Percentiles rank a stretch among this genome's conserved stretches.
Conservation (phyloP, 2,888 invertebrate genomes). For the Cryptus viduatorius region DNA sequence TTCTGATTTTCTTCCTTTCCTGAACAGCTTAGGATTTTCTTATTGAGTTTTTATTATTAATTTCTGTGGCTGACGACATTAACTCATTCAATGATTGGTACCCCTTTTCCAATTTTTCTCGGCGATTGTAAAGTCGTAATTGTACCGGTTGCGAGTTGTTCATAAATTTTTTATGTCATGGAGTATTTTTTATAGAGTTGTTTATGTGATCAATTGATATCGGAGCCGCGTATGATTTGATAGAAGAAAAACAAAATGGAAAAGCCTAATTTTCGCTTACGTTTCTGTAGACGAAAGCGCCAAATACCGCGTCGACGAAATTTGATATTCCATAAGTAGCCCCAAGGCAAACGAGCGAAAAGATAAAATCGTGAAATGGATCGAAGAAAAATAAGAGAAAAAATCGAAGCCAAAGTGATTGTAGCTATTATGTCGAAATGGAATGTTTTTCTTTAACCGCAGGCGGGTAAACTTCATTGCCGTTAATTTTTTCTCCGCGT, state of each 20-base stretch:
- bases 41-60: background rate
- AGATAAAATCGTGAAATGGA: background rate
- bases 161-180: too few species aligned
- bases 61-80: background rate
- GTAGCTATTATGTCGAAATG: slow-evolving; percentile 50
- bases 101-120: too few species aligned
- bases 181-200: too few species aligned
- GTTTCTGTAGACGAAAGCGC: too few species aligned
- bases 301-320: too few species aligned
- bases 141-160: too few species aligned
- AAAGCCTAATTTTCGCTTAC: too few species aligned
- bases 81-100: background rate
- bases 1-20: background rate
- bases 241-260: too few species aligned
- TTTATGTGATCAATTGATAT: too few species aligned
- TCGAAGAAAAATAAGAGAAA: slow-evolving; percentile 8
- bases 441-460: slow-evolving; percentile 55
- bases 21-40: background rate
- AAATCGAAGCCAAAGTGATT: slow-evolving; percentile 56
- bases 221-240: too few species aligned
- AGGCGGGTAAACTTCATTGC: slow-evolving; percentile 33
- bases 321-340: background rate
- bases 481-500: slow-evolving; percentile 19
- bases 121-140: too few species aligned
- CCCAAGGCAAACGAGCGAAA: background rate